phyloP scores from a whole-genome alignment of 2,797 vertebrate species.

The Manis javanica region DNA sequence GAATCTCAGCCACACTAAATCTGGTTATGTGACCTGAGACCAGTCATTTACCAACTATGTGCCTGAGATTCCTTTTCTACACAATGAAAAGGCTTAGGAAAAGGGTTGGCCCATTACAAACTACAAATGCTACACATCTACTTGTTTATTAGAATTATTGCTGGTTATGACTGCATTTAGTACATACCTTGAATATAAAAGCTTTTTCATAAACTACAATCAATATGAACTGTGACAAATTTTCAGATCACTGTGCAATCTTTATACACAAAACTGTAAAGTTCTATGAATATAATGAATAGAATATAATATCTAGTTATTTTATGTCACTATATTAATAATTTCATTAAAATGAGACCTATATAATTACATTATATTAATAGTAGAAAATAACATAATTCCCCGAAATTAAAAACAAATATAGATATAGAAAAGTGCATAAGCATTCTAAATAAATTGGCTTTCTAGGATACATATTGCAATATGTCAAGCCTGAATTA shows the following conservation, averaged over 20 bases:
- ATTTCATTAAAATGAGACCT: not conserved
- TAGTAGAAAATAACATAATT: not conserved
- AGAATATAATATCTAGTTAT: not conserved
- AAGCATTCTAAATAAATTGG: conserved; percentile 40
- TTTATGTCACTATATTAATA: not conserved
- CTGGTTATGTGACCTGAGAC: not conserved
- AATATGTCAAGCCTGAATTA: conserved; percentile 75
- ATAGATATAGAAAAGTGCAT: not conserved
- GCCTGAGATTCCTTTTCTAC: not conserved
- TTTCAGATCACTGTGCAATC: not conserved
- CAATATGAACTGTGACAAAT: not conserved
- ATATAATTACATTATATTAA: not conserved
- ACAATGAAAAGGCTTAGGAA: not conserved
- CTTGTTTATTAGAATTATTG: not conserved
- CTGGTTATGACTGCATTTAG: not conserved
- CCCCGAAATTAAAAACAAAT: not conserved
- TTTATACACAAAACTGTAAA: not conserved
- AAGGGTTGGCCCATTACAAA: not conserved
- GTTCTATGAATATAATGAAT: not conserved
- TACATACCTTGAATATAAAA: not conserved
- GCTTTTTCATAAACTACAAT: not conserved
- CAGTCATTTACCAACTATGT: not conserved
- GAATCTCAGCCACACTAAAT: not conserved
- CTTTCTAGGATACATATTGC: conserved; percentile 13
- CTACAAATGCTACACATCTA: not conserved